Conservation (phyloP, 2,888 invertebrate species). For the Hydraecia micacea region DNA sequence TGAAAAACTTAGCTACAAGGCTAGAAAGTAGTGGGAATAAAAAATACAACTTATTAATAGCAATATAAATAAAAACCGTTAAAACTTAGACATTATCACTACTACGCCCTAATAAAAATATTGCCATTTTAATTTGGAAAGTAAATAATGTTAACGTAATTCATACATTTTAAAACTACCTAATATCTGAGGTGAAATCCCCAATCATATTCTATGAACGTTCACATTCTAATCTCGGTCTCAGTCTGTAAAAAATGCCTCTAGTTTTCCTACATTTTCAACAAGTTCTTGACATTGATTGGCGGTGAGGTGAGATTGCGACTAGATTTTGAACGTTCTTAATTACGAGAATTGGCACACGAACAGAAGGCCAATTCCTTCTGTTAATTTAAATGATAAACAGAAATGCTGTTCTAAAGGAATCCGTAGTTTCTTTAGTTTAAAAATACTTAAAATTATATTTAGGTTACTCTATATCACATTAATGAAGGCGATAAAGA, state of each 20-base stretch:
- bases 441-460: not conserved
- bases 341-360: not conserved
- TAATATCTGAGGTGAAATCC: too few relatives aligned
- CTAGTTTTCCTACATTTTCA: not conserved
- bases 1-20: not conserved
- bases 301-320: not conserved
- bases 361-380: too few relatives aligned
- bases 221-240: not conserved
- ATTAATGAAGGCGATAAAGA: not conserved
- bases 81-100: not conserved
- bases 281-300: not conserved
- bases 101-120: not conserved
- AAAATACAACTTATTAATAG: not conserved
- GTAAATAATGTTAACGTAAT: not conserved
- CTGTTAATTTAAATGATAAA: not conserved
- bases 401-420: too few relatives aligned
- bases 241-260: not conserved
- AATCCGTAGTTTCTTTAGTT: not conserved
- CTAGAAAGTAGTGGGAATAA: not conserved
- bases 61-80: not conserved
- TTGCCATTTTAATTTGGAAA: not conserved
- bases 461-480: not conserved
- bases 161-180: not conserved
- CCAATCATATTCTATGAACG: not conserved
- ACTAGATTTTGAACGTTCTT: not conserved